Evolutionary conservation across 2,888 invertebrate species (phyloP).

Genomic region (Pollenia angustigena): DNA sequence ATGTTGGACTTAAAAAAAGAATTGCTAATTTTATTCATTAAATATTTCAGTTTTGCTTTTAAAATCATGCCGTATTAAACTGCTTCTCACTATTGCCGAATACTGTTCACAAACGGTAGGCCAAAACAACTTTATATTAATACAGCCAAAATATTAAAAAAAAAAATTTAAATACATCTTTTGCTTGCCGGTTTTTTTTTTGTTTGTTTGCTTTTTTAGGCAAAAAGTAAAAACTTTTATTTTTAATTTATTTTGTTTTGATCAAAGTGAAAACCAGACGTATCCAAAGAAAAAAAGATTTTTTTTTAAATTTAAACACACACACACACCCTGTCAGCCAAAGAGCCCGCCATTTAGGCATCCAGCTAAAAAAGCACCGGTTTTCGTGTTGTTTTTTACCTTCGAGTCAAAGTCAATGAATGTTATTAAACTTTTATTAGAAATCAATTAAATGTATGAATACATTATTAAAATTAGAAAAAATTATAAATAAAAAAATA

Average conservation of each 20-base stretch:
- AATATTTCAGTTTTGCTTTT: no score
- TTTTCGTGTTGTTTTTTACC: conserved; percentile 42
- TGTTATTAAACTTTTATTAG: conserved; percentile 65
- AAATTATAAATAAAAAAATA: conserved; percentile 10
- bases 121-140: background rate
- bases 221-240: conserved; percentile 45
- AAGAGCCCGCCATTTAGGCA: conserved; percentile 22
- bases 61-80: background rate
- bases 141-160: conserved; percentile 26
- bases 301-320: conserved; percentile 22
- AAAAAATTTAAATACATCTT: conserved; percentile 39
- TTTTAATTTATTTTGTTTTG: conserved; percentile 67
- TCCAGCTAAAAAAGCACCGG: conserved; percentile 52
- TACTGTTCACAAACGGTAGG: conserved; percentile 20
- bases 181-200: conserved; percentile 12
- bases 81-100: conserved; percentile 25
- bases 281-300: conserved; percentile 46
- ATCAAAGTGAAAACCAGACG: conserved; percentile 71
- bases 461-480: conserved; percentile 52
- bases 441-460: conserved; percentile 72
- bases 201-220: conserved; percentile 35
- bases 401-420: conserved; percentile 43
- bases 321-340: conserved; percentile 30
- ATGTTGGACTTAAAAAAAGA: no score
- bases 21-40: no score